These are phyloP conservation scores for Disparrhopalites patrizii DNA, from an alignment of 2,888 invertebrate genomes.

Conservation along the genomic window DNA sequence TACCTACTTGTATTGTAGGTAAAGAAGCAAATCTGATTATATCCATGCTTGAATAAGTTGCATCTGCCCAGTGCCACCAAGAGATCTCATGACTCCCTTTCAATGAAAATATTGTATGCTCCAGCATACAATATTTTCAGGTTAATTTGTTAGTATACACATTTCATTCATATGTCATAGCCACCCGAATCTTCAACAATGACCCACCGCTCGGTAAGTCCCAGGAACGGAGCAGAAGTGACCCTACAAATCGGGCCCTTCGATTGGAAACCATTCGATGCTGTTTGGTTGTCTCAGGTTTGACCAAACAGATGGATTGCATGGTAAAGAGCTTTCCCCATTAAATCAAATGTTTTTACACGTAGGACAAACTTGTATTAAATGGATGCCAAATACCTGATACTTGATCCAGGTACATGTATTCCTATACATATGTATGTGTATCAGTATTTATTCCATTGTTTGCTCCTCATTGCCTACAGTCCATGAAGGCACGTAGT, in stretches of 20 bases:
- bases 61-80: too few species aligned
- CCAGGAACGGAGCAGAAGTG: too few species aligned
- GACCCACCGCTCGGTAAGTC: not conserved
- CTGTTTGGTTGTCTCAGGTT: not conserved
- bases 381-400: too few species aligned
- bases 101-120: not conserved
- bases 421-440: too few species aligned
- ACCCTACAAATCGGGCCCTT: not conserved
- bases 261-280: conserved; percentile 11
- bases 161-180: not conserved
- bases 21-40: too few species aligned
- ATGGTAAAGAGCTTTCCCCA: not conserved
- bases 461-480: not conserved
- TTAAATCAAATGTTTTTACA: not conserved
- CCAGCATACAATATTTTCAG: not conserved
- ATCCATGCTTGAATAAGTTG: too few species aligned
- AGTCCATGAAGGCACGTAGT: conserved; percentile 16
- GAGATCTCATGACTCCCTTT: too few species aligned
- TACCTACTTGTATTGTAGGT: too few species aligned
- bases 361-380: too few species aligned
- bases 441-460: too few species aligned
- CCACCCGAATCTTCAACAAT: not conserved
- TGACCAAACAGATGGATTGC: not conserved
- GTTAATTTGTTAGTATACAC: not conserved
- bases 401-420: too few species aligned